phyloP scores from a whole-genome alignment of 2,113 vertebrate species.

The Chionis minor region DNA sequence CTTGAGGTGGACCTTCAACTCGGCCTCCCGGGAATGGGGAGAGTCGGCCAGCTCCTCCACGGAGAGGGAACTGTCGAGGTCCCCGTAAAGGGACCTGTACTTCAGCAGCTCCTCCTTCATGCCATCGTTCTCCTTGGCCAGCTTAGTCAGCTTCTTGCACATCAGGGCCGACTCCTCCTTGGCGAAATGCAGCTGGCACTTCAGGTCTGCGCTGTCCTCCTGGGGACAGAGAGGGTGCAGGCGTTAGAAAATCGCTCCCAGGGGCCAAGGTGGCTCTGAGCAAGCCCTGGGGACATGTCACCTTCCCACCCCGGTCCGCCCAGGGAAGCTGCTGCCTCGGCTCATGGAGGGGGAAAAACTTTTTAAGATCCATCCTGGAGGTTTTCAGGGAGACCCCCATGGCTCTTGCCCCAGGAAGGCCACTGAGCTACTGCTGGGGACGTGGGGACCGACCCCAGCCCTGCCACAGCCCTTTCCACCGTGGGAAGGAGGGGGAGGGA shows the following conservation, averaged over 20 bases:
- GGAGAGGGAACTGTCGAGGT: conserved; percentile 88
- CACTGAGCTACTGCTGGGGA: rapidly evolving
- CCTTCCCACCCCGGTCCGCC: background rate
- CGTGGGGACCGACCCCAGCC: background rate
- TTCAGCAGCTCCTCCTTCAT: conserved; percentile 96
- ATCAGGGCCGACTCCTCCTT: conserved; percentile 97
- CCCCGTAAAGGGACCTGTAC: conserved; percentile 90
- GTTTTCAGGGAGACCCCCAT: background rate
- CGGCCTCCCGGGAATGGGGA: conserved; percentile 91
- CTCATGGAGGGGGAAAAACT: background rate
- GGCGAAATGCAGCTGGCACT: conserved; percentile 97
- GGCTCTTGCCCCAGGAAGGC: background rate
- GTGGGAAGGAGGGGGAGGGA: background rate
- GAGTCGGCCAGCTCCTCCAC: conserved; percentile 92
- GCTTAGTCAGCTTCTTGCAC: conserved; percentile 97
- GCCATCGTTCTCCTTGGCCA: conserved; percentile 93
- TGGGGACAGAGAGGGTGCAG: conserved; percentile 3
- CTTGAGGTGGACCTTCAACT: conserved; percentile 92
- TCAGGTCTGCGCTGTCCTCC: conserved; percentile 95
- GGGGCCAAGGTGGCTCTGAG: background rate
- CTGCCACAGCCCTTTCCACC: rapidly evolving
- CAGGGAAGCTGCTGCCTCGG: background rate
- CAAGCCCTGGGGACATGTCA: background rate
- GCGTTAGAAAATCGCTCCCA: background rate
- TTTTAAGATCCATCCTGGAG: background rate